These are phyloP conservation scores for Sialia sialis DNA, from an alignment of 2,113 vertebrate genomes.

Conservation along the genomic window DNA sequence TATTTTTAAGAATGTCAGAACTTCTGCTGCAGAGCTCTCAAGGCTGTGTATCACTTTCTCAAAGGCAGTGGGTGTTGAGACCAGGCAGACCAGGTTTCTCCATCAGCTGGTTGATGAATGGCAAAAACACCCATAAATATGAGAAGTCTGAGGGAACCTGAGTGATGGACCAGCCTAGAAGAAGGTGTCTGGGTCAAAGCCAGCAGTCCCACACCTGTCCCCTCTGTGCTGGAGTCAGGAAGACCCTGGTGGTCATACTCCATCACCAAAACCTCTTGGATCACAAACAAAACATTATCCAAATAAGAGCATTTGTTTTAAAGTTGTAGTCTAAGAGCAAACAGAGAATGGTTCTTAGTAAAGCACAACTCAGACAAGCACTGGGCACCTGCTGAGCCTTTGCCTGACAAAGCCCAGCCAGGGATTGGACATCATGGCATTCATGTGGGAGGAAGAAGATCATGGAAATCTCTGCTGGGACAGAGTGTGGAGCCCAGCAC, in stretches of 20 bases:
- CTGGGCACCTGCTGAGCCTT: not conserved
- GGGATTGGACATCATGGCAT: not conserved
- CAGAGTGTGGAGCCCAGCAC: not conserved
- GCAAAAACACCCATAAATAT: not conserved
- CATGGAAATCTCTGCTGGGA: not conserved
- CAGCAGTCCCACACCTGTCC: rapidly evolving
- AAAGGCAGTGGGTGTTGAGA: not conserved
- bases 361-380: not conserved
- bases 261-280: not conserved
- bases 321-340: not conserved
- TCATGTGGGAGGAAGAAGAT: not conserved
- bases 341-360: not conserved
- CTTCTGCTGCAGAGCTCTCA: not conserved
- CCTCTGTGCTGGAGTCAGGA: not conserved
- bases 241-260: not conserved
- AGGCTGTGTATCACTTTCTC: not conserved
- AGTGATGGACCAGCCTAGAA: rapidly evolving
- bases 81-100: not conserved
- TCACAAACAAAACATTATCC: not conserved
- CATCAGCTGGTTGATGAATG: not conserved
- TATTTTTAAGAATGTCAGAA: conserved; percentile 13
- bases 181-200: not conserved
- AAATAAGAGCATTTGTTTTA: not conserved
- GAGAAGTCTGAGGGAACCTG: not conserved
- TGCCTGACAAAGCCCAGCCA: not conserved